A percentile compares a stretch with the other conserved stretches of the same genome.
These are phyloP conservation scores for Cyphomyrmex costatus DNA, from an alignment of 1,140 invertebrate genomes.

Conservation along the genomic window DNA sequence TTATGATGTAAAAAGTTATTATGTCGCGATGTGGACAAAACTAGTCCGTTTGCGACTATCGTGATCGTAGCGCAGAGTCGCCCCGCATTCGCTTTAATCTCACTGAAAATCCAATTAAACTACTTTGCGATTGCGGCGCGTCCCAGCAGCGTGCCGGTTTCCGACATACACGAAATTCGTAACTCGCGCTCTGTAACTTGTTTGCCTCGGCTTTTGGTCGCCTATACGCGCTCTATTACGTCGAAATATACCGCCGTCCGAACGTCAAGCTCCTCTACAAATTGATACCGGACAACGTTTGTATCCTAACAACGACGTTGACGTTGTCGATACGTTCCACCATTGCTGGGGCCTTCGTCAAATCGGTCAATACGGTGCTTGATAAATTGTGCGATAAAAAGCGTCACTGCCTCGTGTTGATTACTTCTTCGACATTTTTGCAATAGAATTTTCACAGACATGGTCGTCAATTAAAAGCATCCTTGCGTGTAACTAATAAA, in stretches of 20 bases:
- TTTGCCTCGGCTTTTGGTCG: constrained; percentile 71
- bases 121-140: constrained; percentile 78
- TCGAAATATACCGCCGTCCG: constrained; percentile 71
- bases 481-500: not conserved
- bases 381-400: constrained; percentile 65
- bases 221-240: constrained; percentile 73
- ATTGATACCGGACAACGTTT: constrained; percentile 73
- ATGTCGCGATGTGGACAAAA: constrained; percentile 50
- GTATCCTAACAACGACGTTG: constrained; percentile 73
- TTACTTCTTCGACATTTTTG: constrained; percentile 59
- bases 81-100: constrained; percentile 80
- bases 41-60: constrained; percentile 75
- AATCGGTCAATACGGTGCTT: constrained; percentile 49
- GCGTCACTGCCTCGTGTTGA: constrained; percentile 42
- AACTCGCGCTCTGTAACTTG: constrained; percentile 72
- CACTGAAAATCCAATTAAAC: constrained; percentile 83
- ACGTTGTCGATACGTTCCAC: constrained; percentile 57
- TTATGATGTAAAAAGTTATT: constrained; percentile 53
- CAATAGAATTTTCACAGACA: constrained; percentile 30
- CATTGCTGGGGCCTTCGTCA: constrained; percentile 7
- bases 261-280: constrained; percentile 70
- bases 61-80: constrained; percentile 70
- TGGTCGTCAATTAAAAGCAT: constrained; percentile 41
- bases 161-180: constrained; percentile 76
- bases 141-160: constrained; percentile 73